Evolutionary conservation across 2,888 invertebrate genomes (phyloP).

Genomic region (Tiphia femorata): DNA sequence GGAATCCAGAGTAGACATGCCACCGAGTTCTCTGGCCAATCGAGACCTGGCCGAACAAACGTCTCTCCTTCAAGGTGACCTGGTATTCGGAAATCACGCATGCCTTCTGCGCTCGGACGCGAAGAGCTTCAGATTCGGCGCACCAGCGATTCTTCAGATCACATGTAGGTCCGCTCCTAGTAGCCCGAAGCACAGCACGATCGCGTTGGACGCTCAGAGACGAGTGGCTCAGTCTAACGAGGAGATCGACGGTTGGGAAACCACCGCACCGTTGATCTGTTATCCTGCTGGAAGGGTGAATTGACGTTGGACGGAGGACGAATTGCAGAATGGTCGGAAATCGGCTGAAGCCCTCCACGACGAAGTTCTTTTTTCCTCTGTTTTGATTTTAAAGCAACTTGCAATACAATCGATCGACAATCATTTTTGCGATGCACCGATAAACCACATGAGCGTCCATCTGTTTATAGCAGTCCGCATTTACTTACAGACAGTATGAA

Average conservation of each 20-base stretch:
- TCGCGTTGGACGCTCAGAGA: constrained; percentile 43
- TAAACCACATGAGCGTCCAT: neutral
- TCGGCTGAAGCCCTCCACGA: too few species aligned
- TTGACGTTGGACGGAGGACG: constrained; percentile 14
- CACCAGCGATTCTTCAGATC: constrained; percentile 35
- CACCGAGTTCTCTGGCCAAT: constrained; percentile 1
- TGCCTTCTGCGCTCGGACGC: constrained; percentile 13
- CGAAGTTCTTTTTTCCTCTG: neutral
- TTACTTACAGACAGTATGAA: too few species aligned
- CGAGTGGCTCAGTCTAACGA: constrained; percentile 56
- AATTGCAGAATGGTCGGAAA: neutral
- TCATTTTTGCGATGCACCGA: neutral
- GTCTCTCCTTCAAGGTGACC: constrained; percentile 5
- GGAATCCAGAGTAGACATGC: too few species aligned
- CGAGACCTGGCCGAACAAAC: neutral
- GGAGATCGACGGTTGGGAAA: constrained; percentile 61
- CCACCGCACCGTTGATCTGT: constrained; percentile 51
- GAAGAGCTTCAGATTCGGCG: constrained; percentile 30
- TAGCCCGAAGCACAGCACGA: constrained; percentile 53
- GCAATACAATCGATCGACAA: neutral
- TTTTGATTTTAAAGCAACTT: neutral
- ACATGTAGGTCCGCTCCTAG: constrained; percentile 58
- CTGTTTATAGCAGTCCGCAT: too few species aligned
- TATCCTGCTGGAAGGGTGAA: constrained; percentile 29
- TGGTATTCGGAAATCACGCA: constrained; percentile 24